phyloP scores from a whole-genome alignment of 2,113 vertebrate species.

The Tylochromis polylepis region DNA sequence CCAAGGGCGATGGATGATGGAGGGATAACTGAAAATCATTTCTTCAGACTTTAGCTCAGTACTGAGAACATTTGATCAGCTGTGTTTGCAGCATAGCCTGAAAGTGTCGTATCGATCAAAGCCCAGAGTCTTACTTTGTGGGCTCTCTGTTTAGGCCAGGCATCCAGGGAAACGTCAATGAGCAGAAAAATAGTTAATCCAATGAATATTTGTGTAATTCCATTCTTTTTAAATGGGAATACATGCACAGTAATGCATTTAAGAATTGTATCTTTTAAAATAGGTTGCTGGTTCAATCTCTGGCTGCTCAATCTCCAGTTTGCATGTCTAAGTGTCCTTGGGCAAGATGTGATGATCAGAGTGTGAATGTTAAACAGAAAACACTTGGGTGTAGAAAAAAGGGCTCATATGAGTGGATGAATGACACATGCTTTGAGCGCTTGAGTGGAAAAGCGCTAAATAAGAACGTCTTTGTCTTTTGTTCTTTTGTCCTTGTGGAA shows the following conservation, averaged over 20 bases:
- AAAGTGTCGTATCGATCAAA: not conserved
- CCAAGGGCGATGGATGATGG: not conserved
- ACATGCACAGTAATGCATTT: not conserved
- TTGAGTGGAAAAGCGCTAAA: not conserved
- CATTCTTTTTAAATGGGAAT: not conserved
- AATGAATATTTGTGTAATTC: not conserved
- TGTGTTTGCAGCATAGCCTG: not conserved
- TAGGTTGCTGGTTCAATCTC: not conserved
- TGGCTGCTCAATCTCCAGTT: not conserved
- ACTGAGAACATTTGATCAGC: not conserved
- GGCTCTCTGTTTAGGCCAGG: rapidly evolving
- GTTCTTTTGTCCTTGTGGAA: not conserved
- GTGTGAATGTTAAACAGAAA: not conserved
- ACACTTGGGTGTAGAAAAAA: not conserved
- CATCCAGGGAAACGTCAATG: not conserved
- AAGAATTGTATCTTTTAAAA: not conserved
- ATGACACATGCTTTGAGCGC: rapidly evolving
- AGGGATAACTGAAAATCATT: not conserved
- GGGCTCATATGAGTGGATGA: not conserved
- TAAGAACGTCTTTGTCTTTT: not conserved
- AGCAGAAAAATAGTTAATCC: not conserved
- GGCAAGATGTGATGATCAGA: too few species aligned
- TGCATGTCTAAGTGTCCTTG: not conserved
- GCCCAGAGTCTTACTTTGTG: too few species aligned
- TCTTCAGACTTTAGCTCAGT: not conserved